Evolutionary conservation across 2,888 invertebrate genomes (phyloP), one percentile per base, ranked within the genome.

Genomic region (Eutolmus rufibarbis): DNA sequence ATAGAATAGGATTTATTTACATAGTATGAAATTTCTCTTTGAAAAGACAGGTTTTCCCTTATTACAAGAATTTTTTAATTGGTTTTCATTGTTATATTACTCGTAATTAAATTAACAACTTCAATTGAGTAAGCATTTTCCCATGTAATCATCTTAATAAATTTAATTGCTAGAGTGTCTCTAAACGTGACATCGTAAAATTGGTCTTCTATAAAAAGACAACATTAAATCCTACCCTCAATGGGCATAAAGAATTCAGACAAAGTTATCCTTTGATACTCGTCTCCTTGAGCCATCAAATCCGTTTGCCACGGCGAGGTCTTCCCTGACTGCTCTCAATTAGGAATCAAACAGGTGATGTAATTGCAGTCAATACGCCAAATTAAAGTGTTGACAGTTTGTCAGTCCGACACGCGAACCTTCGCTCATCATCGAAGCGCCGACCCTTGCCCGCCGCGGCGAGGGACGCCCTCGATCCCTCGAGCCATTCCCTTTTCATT

Each of bases 381-480:
- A 88, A 88, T 88, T 88, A 86, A 86, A 82, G 88, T 87, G 88
- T 87, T 86, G 88, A 88, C 88, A 88, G 88, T 82, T 87, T 88
- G 88, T 88, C 88, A 88, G 88, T 86, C 78, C 86, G 86, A 81
- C 88, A 88, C 88, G 86, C 88, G 84, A 88, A 66, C 88, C 86
- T 74, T 84, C 77, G 86, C 86, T 85, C 66, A 74, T 86, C 74
- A 9, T 5, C 81, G 28, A 14, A 23, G 16, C 34, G 28, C 51
- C 28, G 23, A 37, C 31, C 46, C 56, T 31, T 9, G 28, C 51
- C 28, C 79, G 14, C n/a, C 28, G 28, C 16, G 28, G 4, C 16
- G 14, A 81, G 46, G 28, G 51, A 46, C 46, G 19, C 51, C 28
- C 51, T 81, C 51, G 56, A 28, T 43, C 51, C 16, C 51, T 56